Evolutionary conservation across 2,888 invertebrate species (phyloP).

Genomic region (Amaurobius ferox): DNA sequence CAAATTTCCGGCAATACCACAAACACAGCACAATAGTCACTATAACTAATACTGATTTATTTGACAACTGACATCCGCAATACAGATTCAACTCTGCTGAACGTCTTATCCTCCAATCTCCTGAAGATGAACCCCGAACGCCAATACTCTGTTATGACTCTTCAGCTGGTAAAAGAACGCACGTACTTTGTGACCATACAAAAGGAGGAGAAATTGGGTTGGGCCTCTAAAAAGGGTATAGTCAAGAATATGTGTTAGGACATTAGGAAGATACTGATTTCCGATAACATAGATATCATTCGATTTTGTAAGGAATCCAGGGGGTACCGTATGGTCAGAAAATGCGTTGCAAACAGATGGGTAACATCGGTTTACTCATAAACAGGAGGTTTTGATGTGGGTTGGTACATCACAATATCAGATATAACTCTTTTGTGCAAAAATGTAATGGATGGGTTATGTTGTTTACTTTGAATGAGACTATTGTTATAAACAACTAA

Average conservation of each 20-base stretch:
- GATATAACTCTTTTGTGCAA: too few species aligned
- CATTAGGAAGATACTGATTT: background rate
- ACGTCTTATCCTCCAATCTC: background rate
- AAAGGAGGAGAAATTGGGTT: background rate
- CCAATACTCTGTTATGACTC: background rate
- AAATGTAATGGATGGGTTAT: too few species aligned
- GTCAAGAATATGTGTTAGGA: background rate
- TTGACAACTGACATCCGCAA: background rate
- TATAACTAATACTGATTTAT: slow-evolving; percentile 1
- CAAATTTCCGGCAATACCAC: too few species aligned
- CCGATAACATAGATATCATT: slow-evolving; percentile 3
- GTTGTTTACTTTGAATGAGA: too few species aligned
- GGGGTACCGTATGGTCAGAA: too few species aligned
- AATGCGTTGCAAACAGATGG: too few species aligned
- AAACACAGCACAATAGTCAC: too few species aligned
- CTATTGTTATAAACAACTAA: too few species aligned
- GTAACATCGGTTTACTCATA: too few species aligned
- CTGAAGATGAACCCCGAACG: background rate
- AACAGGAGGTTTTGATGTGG: too few species aligned
- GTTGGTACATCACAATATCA: too few species aligned
- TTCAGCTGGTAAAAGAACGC: background rate
- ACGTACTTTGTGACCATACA: background rate
- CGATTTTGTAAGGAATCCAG: too few species aligned
- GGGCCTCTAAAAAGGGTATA: background rate
- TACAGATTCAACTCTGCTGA: background rate